Conservation (phyloP, 2,113 vertebrate genomes). For the Spheniscus mendiculus region DNA sequence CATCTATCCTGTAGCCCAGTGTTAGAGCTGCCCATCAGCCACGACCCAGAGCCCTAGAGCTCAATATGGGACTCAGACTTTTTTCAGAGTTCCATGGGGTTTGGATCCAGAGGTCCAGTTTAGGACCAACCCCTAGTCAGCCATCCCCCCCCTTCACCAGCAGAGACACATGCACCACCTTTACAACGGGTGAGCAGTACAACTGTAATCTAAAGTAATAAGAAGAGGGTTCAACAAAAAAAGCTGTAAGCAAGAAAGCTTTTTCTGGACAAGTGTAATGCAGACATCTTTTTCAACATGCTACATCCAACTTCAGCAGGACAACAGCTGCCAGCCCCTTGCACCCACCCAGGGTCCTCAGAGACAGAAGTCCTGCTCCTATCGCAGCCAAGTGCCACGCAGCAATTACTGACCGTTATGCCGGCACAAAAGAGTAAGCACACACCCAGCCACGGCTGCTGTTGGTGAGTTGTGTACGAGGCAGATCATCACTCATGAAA, state of each 20-base stretch:
- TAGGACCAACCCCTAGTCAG: background rate
- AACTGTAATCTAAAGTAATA: background rate
- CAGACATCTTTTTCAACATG: background rate
- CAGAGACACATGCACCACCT: background rate
- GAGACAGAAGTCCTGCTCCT: background rate
- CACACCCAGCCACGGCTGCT: background rate
- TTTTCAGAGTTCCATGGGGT: background rate
- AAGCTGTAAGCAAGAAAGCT: background rate
- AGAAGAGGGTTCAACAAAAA: background rate
- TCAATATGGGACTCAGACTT: background rate
- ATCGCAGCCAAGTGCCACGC: fast-evolving
- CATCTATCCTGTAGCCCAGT: background rate
- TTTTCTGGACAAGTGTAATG: background rate
- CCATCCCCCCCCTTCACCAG: background rate
- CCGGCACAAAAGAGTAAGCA: background rate
- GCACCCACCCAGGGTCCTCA: background rate
- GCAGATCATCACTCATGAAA: background rate
- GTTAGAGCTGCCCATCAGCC: background rate
- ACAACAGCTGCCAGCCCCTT: background rate
- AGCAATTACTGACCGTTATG: background rate
- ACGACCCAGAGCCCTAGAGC: background rate
- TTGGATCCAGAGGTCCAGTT: background rate
- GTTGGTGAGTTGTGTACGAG: background rate
- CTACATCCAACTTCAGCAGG: background rate
- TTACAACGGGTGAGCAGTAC: background rate